Base-by-base conservation (phyloP, 92 coral and sea anemone genomes). In the Phenganax stokvisi region DNA sequence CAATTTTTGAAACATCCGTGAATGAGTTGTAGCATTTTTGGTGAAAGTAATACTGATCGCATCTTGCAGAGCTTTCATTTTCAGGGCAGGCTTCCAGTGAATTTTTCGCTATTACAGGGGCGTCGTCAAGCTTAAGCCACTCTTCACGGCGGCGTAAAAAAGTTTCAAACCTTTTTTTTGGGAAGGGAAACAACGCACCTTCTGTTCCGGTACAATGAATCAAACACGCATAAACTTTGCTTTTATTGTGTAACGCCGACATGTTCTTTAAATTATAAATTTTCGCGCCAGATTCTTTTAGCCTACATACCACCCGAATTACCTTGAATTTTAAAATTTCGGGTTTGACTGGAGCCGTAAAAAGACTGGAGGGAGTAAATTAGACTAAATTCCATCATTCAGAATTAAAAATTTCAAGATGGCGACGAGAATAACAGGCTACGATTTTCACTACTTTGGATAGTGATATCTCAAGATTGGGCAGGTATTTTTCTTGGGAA, bases 401-500 rank as follows among this genome's bases (percentile, higher is more conserved):
- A 59, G 65, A 59, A 0, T 13, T 59, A 0, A 20, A 20, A 13
- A 4, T 15, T 69, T 69, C 74, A 69, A 69, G 74, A 69, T 69
- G 74, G 74, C 52, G 53, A 51, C 74, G 47, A 72, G 44, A 54
- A 72, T 54, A 72, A 8, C 57, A 72, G 51, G 57, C 77, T 72
- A 7, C 77, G 77, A 37, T 54, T 27, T 29, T 7, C 51, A 9
- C 28, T 9, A 29, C 51, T 66, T 66, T 66, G 72, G 72, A 66
- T 66, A 66, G 27, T 1, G 72, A 66, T 66, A 27, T 66, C 72
- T 66, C 51, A 11, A 27, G 72, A 66, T 10, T 27, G 77, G 65
- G 77, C 77, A 54, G 60, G 60, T 72, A 72, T 72, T 72, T 72
- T 31, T 13, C 57, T 72, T 72, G 77, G 77, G 77, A 72, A 72